phyloP scores from a whole-genome alignment of 1,140 invertebrate genomes.

The Conus betulinus region DNA sequence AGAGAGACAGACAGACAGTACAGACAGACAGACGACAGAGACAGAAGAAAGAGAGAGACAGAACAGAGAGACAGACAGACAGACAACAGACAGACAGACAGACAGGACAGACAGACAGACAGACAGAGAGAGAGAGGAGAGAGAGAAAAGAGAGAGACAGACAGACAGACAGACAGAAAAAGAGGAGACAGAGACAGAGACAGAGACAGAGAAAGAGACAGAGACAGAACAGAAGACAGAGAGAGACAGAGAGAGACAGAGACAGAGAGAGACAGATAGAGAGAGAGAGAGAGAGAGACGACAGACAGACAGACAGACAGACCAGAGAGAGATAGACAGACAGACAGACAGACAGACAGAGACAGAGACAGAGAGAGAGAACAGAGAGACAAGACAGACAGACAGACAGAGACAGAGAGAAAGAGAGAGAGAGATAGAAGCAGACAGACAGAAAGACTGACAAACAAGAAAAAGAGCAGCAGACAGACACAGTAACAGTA shows the following conservation, averaged over 20 bases:
- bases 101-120: too few species aligned
- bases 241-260: neutral
- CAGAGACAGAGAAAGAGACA: neutral
- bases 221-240: neutral
- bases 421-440: neutral
- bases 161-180: neutral
- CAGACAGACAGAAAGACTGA: neutral
- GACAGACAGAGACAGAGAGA: neutral
- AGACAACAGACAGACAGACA: too few species aligned
- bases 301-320: too few species aligned
- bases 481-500: too few species aligned
- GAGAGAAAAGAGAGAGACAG: neutral
- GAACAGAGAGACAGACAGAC: too few species aligned
- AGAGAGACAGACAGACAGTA: too few species aligned
- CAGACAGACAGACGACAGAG: too few species aligned
- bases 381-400: too few species aligned
- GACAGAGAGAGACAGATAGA: neutral
- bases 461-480: neutral
- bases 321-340: too few species aligned
- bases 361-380: neutral
- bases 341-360: too few species aligned
- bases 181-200: neutral
- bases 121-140: too few species aligned
- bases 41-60: too few species aligned
- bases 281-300: neutral